Conservation (phyloP, 2,888 invertebrate genomes). For the Nymphalis polychloros region DNA sequence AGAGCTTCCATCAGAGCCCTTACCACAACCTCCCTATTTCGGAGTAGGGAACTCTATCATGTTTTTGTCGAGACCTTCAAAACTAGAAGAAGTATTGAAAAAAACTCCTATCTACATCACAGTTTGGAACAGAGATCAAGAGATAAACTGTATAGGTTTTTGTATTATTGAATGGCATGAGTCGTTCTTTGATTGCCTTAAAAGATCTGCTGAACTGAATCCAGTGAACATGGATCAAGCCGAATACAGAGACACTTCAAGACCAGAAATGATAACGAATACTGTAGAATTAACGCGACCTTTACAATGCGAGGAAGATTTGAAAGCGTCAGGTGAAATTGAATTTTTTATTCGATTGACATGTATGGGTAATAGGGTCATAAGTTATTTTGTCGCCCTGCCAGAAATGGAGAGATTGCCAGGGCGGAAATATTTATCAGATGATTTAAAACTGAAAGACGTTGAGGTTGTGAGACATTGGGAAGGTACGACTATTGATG, state of each 20-base stretch:
- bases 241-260: slow-evolving; percentile 64
- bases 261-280: slow-evolving; percentile 66
- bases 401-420: slow-evolving; percentile 77
- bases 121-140: slow-evolving; percentile 75
- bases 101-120: slow-evolving; percentile 71
- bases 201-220: slow-evolving; percentile 61
- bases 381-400: slow-evolving; percentile 66
- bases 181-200: slow-evolving; percentile 64
- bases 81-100: slow-evolving; percentile 62
- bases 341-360: slow-evolving; percentile 66
- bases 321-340: slow-evolving; percentile 71
- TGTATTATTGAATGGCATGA: slow-evolving; percentile 68
- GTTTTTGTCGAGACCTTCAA: slow-evolving; percentile 70
- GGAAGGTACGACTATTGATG: slow-evolving; percentile 70
- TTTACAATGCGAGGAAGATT: slow-evolving; percentile 72
- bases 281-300: slow-evolving; percentile 64
- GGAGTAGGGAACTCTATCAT: slow-evolving; percentile 73
- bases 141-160: slow-evolving; percentile 69
- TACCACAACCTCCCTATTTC: slow-evolving; percentile 74
- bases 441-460: slow-evolving; percentile 71
- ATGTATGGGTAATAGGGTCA: slow-evolving; percentile 68
- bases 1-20: slow-evolving; percentile 67
- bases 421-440: slow-evolving; percentile 68
- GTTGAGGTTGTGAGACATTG: slow-evolving; percentile 74
- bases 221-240: slow-evolving; percentile 69